Conservation (phyloP, 2,797 vertebrate genomes). For the Lepus townsendii region DNA sequence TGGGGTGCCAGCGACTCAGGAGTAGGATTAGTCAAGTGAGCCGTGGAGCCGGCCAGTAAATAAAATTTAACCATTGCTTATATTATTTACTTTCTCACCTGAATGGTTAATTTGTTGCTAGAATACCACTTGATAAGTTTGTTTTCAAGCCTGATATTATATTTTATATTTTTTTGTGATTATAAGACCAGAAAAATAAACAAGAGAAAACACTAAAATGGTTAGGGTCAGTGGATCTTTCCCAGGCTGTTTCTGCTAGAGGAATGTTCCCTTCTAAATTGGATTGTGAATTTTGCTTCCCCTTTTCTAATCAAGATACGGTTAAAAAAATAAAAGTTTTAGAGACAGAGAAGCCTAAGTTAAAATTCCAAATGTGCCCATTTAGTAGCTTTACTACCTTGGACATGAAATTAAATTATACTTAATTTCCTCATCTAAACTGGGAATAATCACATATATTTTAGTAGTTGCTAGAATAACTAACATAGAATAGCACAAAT, state of each 20-base stretch:
- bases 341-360: neutral
- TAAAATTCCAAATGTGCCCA: neutral
- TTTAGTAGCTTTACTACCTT: neutral
- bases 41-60: neutral
- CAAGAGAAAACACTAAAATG: neutral
- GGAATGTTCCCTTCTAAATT: neutral
- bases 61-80: neutral
- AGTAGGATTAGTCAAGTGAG: too few species aligned
- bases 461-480: neutral
- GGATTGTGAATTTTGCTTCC: neutral
- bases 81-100: neutral
- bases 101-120: neutral
- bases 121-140: neutral
- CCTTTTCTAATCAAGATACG: neutral
- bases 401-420: neutral
- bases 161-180: neutral
- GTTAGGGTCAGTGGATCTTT: neutral
- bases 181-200: neutral
- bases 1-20: too few species aligned
- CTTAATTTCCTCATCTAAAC: neutral
- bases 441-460: neutral
- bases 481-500: neutral
- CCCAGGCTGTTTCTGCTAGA: neutral
- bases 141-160: neutral
- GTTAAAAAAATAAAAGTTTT: neutral